These are phyloP conservation scores for Tridacna gigas DNA, from an alignment of 2,888 invertebrate species.

Conservation along the genomic window DNA sequence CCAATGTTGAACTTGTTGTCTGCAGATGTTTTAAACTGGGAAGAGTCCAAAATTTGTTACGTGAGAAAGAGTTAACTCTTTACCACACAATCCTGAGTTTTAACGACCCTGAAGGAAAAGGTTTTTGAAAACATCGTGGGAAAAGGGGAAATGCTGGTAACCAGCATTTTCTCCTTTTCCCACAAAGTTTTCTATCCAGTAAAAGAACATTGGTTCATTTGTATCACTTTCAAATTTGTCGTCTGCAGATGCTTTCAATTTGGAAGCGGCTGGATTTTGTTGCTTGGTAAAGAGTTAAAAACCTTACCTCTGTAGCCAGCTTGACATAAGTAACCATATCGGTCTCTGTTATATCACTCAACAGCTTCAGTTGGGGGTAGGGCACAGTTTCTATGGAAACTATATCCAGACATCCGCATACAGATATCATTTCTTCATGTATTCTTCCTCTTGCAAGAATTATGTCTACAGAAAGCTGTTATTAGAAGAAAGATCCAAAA, in stretches of 20 bases:
- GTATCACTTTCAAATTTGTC: too few species aligned
- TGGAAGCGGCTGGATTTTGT: too few species aligned
- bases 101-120: background rate
- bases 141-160: background rate
- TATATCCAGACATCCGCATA: slow-evolving; percentile 29
- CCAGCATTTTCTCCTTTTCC: background rate
- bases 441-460: slow-evolving; percentile 45
- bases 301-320: slow-evolving; percentile 48
- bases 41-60: background rate
- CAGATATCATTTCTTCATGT: slow-evolving; percentile 14
- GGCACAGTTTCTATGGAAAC: slow-evolving; percentile 47
- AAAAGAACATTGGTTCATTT: too few species aligned
- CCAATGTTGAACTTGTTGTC: background rate
- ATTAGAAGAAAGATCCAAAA: background rate
- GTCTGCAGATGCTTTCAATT: too few species aligned
- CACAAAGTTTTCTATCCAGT: background rate
- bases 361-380: slow-evolving; percentile 39
- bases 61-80: background rate
- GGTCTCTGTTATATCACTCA: slow-evolving; percentile 41
- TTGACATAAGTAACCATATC: slow-evolving; percentile 55
- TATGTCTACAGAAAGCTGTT: slow-evolving; percentile 12
- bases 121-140: background rate
- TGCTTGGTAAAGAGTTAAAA: too few species aligned
- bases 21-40: background rate
- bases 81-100: background rate